phyloP scores from a whole-genome alignment of 2,797 vertebrate species.

The Scolopax bukidnonensis region DNA sequence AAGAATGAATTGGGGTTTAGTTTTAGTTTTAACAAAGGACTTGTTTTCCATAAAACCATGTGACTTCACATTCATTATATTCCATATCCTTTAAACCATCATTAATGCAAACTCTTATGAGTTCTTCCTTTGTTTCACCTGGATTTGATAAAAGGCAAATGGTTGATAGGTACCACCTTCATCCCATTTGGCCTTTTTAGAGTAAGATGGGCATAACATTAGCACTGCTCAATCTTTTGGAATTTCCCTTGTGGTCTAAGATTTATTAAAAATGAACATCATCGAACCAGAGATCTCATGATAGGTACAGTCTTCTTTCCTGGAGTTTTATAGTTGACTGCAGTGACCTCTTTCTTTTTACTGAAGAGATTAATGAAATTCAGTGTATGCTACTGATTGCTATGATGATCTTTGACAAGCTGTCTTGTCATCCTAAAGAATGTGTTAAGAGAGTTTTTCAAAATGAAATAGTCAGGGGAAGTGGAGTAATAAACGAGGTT shows the following conservation, averaged over 20 bases:
- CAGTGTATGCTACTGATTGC: slow-evolving; percentile 8
- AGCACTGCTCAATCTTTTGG: neutral
- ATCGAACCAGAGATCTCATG: neutral
- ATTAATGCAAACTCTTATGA: neutral
- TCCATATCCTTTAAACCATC: neutral
- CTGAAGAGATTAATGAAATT: slow-evolving; percentile 29
- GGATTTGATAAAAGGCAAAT: neutral
- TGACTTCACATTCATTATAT: neutral
- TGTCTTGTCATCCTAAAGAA: slow-evolving; percentile 24
- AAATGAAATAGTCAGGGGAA: neutral
- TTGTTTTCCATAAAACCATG: neutral
- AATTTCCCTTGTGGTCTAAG: slow-evolving; percentile 49
- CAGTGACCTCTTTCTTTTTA: neutral
- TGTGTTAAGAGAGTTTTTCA: neutral
- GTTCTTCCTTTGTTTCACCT: neutral
- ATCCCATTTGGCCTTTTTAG: neutral
- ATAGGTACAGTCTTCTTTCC: slow-evolving; percentile 10
- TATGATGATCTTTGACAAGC: slow-evolving; percentile 17
- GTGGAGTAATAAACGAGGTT: neutral
- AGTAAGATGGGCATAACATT: neutral
- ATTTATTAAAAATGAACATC: slow-evolving; percentile 48
- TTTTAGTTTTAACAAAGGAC: neutral
- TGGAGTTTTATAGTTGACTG: slow-evolving; percentile 25
- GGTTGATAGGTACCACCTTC: neutral
- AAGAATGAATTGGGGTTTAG: neutral